Evolutionary conservation across 2,113 vertebrate genomes (phyloP).

Genomic region (Eulemur macaco): DNA sequence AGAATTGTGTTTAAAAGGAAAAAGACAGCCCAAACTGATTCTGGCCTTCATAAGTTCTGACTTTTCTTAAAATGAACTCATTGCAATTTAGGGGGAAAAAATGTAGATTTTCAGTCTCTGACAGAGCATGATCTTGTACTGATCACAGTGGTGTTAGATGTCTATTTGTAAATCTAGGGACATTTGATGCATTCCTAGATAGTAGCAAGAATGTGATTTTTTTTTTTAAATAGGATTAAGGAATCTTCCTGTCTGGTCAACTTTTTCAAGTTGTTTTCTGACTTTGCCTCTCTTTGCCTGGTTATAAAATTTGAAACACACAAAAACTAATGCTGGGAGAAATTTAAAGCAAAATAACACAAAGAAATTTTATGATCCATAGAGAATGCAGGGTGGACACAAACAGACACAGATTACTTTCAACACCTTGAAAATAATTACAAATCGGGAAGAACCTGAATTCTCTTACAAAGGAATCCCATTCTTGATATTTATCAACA

Average conservation of each 20-base stretch:
- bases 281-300: neutral
- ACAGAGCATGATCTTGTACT: neutral
- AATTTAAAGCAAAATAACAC: slow-evolving; percentile 1
- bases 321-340: neutral
- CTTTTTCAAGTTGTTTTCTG: neutral
- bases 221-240: neutral
- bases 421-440: neutral
- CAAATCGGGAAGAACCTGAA: neutral
- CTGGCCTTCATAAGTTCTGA: neutral
- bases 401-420: neutral
- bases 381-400: neutral
- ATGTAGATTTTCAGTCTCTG: neutral
- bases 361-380: neutral
- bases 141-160: neutral
- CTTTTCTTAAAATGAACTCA: neutral
- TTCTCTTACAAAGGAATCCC: neutral
- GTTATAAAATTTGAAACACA: neutral
- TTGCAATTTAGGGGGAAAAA: too few relatives aligned
- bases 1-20: neutral
- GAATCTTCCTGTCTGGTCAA: neutral
- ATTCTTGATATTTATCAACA: neutral
- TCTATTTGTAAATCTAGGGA: neutral
- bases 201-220: too few relatives aligned
- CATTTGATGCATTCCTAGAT: neutral
- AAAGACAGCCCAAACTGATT: neutral